These are phyloP conservation scores for Camponotus floridanus DNA, from an alignment of 1,140 invertebrate species.

Conservation along the genomic window DNA sequence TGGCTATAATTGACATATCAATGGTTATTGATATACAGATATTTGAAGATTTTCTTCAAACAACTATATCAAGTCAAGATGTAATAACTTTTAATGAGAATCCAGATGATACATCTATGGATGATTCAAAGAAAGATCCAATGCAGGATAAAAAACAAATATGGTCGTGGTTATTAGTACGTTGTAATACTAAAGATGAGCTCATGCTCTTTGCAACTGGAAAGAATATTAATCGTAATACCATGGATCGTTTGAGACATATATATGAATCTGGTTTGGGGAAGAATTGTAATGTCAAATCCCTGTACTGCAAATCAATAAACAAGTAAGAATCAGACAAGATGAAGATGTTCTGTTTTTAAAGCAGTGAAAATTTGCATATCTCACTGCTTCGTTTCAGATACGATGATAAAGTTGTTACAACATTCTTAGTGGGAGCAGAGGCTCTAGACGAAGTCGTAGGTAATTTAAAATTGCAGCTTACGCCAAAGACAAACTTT, in stretches of 20 bases:
- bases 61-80: slow-evolving; percentile 57
- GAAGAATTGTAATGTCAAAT: slow-evolving; percentile 84
- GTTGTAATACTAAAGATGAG: slow-evolving; percentile 83
- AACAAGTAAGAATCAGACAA: slow-evolving; percentile 78
- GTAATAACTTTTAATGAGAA: slow-evolving; percentile 41
- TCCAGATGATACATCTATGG: slow-evolving; percentile 42
- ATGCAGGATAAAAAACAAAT: slow-evolving; percentile 72
- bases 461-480: slow-evolving; percentile 81
- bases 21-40: slow-evolving; percentile 70
- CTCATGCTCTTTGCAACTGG: slow-evolving; percentile 85
- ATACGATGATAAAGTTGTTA: slow-evolving; percentile 71
- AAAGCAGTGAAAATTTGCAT: slow-evolving; percentile 30
- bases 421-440: slow-evolving; percentile 82
- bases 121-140: slow-evolving; percentile 65
- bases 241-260: slow-evolving; percentile 82
- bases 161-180: slow-evolving; percentile 82
- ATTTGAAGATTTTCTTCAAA: slow-evolving; percentile 82
- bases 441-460: slow-evolving; percentile 84
- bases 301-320: slow-evolving; percentile 83
- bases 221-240: slow-evolving; percentile 78
- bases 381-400: slow-evolving; percentile 73
- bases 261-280: slow-evolving; percentile 81
- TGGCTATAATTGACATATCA: slow-evolving; percentile 11
- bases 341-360: neutral
- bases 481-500: slow-evolving; percentile 84